Percentiles rank a stretch among this genome's conserved stretches.
phyloP scores from a whole-genome alignment of 2,797 vertebrate genomes.

The Sorex maritimensis region DNA sequence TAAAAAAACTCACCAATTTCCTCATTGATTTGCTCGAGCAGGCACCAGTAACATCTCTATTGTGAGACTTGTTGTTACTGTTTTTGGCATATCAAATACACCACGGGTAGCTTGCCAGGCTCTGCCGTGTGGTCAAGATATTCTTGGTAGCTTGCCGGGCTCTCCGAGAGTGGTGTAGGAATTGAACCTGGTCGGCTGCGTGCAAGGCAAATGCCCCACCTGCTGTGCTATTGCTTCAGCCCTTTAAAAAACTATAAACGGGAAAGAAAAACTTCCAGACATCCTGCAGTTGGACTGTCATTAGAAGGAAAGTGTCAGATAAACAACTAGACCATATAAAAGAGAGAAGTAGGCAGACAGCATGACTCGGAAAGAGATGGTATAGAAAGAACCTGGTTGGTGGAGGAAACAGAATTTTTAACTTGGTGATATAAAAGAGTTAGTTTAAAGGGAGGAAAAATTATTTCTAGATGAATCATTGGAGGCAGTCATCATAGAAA shows the following conservation, averaged over 20 bases:
- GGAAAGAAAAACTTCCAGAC: neutral
- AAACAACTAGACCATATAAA: neutral
- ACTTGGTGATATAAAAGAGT: neutral
- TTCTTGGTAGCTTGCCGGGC: too few species aligned
- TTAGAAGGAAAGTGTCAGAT: neutral
- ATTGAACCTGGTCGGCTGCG: too few species aligned
- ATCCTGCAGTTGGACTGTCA: neutral
- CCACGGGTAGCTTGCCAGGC: too few species aligned
- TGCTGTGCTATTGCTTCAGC: too few species aligned
- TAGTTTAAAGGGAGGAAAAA: constrained; percentile 25
- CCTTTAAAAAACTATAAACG: neutral
- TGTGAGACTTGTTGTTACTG: too few species aligned
- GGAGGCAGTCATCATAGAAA: neutral
- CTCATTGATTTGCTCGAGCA: too few species aligned
- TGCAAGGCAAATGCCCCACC: too few species aligned
- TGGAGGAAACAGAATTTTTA: neutral
- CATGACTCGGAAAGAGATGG: neutral
- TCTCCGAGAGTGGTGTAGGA: too few species aligned
- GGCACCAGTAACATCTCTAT: too few species aligned
- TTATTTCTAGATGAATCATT: constrained; percentile 27
- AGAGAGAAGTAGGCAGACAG: neutral
- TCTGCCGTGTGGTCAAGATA: too few species aligned
- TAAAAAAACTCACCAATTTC: neutral
- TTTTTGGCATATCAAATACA: too few species aligned
- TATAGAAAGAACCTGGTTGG: neutral